These are phyloP conservation scores for Larimichthys polyactis DNA, from an alignment of 2,113 vertebrate genomes.

Conservation along the genomic window DNA sequence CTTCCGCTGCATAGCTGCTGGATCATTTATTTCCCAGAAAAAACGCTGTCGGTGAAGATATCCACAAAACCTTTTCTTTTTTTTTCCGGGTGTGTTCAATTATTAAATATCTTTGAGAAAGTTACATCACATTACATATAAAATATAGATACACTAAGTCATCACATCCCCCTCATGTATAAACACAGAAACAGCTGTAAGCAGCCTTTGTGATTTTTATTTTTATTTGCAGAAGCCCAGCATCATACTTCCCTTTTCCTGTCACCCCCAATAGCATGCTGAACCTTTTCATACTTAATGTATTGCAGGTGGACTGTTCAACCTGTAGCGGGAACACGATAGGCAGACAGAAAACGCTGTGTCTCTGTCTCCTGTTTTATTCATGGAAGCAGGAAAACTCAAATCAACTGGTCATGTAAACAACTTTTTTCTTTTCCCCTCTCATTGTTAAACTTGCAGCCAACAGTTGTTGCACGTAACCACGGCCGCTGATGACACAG, in stretches of 20 bases:
- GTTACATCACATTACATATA: neutral
- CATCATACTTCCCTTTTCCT: neutral
- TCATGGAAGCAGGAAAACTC: conserved; percentile 40
- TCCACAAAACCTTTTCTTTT: neutral
- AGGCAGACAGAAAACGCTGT: conserved; percentile 2
- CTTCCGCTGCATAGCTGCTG: neutral
- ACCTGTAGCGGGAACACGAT: neutral
- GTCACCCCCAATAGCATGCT: neutral
- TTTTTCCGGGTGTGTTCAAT: neutral
- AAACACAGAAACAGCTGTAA: neutral
- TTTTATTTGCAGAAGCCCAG: neutral
- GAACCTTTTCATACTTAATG: neutral
- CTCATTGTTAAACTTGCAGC: neutral
- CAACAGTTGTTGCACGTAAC: conserved; percentile 1
- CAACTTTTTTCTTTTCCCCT: neutral
- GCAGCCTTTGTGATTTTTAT: neutral
- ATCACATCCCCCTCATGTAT: neutral
- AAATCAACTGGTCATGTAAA: conserved; percentile 39
- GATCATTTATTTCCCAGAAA: neutral
- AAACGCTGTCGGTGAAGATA: neutral
- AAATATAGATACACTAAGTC: neutral
- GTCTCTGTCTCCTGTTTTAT: conserved; percentile 36
- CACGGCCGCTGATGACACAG: conserved; percentile 20
- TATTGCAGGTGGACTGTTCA: neutral
- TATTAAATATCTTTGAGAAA: neutral